Evolutionary conservation across 2,797 vertebrate species (phyloP), one percentile per base, ranked within the genome.

Genomic region (Pempheris klunzingeri): DNA sequence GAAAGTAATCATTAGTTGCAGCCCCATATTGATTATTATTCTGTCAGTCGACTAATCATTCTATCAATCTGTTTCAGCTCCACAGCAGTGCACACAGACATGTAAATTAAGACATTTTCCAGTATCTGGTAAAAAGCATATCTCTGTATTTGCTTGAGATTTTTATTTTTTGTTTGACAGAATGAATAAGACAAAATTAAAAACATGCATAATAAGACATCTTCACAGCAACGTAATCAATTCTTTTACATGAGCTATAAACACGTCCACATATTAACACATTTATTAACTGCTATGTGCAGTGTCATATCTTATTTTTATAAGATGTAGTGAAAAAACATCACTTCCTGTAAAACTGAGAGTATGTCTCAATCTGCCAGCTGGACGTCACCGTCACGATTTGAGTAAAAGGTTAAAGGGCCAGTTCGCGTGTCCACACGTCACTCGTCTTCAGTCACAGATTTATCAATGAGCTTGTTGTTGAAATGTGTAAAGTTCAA

Each of bases 401-500:
- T 74, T 59, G 53, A 72, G 36, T 36, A 1, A 61, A 58, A 41
- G 57, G 20, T 15, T 65, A 43, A 60, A 54, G 57, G 71, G 61
- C 78, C 47, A 28, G 15, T 24, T 15, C 50, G 64, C 28, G 38
- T 5, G 7, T 50, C 49, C 54, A 73, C 26, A 15, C 22, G 20
- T 77, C 24, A 20, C 30, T 53, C n/a, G 1, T 30, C 52, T 53
- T 64, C 14, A 28, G 80, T 87, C 69, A 70, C 74, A 70, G 62
- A 76, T 86, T 88, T 1, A 80, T 83, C 67, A 53, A 10, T 15
- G 50, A 76, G 46, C 34, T 24, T 28, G 26, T 67, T 78, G 64
- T 77, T 68, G 59, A 86, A 85, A 74, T 78, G 41, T 34, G 47
- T 54, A 84, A 64, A 78, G 78, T 71, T 87, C 66, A 82, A 68